phyloP scores from a whole-genome alignment of 2,797 vertebrate species.

The Pseudochirops cupreus region DNA sequence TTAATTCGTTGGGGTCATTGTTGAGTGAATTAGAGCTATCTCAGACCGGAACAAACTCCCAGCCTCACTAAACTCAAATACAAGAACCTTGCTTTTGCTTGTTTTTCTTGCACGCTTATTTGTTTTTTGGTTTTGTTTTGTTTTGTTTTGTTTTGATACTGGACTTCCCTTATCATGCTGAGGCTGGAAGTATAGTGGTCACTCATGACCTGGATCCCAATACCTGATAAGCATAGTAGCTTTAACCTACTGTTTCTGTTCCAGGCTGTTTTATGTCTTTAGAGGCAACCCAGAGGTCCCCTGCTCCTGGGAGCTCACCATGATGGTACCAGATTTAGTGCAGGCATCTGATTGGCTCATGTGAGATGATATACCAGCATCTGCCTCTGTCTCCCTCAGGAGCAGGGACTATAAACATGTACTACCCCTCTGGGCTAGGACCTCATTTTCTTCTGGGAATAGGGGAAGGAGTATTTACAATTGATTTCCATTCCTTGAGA shows the following conservation, averaged over 20 bases:
- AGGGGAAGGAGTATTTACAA: not conserved
- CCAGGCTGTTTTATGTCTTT: not conserved
- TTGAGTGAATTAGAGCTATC: not conserved
- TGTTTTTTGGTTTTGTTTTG: not conserved
- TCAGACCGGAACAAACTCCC: not conserved
- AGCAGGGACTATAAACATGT: not conserved
- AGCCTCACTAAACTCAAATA: not conserved
- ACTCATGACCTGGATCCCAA: not conserved
- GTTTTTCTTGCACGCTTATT: not conserved
- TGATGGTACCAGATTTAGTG: not conserved
- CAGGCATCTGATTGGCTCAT: not conserved
- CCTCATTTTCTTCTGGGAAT: not conserved
- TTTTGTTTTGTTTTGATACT: not conserved
- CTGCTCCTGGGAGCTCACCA: not conserved
- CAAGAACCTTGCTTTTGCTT: not conserved
- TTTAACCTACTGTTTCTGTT: too few relatives aligned
- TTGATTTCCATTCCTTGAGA: not conserved
- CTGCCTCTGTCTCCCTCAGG: not conserved
- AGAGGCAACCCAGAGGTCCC: too few relatives aligned
- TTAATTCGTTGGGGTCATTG: not conserved
- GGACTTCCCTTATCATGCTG: not conserved
- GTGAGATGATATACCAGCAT: not conserved
- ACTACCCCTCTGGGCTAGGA: too few relatives aligned
- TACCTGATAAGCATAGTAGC: not conserved
- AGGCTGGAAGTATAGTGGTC: not conserved